Evolutionary conservation across 2,797 vertebrate genomes (phyloP).

Genomic region (Synaphobranchus kaupii): DNA sequence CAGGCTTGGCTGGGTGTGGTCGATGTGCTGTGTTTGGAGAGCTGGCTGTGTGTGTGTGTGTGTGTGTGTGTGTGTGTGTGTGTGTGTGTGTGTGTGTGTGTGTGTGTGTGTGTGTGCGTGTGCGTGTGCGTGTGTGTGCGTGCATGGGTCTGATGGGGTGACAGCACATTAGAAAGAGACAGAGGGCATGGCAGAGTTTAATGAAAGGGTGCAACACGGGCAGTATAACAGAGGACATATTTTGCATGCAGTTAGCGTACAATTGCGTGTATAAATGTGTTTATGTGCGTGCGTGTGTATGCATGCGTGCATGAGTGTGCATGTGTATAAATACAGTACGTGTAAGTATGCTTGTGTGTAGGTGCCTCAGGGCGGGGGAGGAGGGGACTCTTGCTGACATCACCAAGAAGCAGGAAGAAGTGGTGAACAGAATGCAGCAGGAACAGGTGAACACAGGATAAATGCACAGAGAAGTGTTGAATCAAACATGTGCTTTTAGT

Average conservation of each 20-base stretch:
- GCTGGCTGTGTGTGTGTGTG: no score
- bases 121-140: no score
- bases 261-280: background rate
- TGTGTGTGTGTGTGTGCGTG: background rate
- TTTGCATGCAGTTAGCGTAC: background rate
- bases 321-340: background rate
- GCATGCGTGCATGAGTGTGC: background rate
- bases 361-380: background rate
- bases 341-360: background rate
- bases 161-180: background rate
- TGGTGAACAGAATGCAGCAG: constrained; percentile 51
- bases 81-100: no score
- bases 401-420: constrained; percentile 41
- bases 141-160: background rate
- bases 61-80: no score
- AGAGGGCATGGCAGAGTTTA: background rate
- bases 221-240: background rate
- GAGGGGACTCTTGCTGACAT: constrained; percentile 32
- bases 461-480: background rate
- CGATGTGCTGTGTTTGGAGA: constrained; percentile 23
- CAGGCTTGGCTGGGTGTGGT: constrained; percentile 19
- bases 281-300: background rate
- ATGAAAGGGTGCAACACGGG: background rate
- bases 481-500: background rate
- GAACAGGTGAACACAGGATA: constrained; percentile 67